Evolutionary conservation across 37 sponge, comb jelly and placozoan species (phyloP).

Genomic region (Beroe ovata): DNA sequence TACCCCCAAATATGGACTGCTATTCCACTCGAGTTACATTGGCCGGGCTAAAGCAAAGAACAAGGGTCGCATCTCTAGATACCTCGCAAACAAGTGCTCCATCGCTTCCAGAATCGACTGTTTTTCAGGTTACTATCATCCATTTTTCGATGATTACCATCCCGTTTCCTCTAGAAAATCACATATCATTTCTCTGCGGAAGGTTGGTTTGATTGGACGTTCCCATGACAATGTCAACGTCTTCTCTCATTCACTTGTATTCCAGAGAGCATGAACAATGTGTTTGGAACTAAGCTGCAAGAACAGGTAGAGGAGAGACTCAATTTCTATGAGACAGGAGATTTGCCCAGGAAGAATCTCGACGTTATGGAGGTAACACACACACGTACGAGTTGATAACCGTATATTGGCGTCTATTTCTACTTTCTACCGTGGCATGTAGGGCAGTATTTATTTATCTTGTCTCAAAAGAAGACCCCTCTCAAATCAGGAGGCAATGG

Average conservation of each 20-base stretch:
- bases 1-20: constrained; percentile 98
- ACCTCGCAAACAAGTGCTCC: constrained; percentile 98
- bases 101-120: constrained; percentile 96
- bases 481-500: constrained; percentile 11
- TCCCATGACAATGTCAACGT: too few species aligned
- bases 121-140: constrained; percentile 80
- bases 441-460: too few species aligned
- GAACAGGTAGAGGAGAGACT: constrained; percentile 97
- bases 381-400: constrained; percentile 33
- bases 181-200: neutral
- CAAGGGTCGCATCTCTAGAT: constrained; percentile 96
- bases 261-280: constrained; percentile 78
- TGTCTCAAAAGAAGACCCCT: too few species aligned
- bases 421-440: too few species aligned
- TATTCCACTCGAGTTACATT: constrained; percentile 96
- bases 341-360: constrained; percentile 83
- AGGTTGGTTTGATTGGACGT: too few species aligned
- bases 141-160: neutral
- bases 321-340: constrained; percentile 91
- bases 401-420: too few species aligned
- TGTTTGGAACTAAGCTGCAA: constrained; percentile 90
- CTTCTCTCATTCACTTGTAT: too few species aligned
- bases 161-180: neutral
- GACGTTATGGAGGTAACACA: constrained; percentile 95
- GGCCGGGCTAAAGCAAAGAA: constrained; percentile 93